A percentile compares a stretch with the other conserved stretches of the same genome.
Conservation (phyloP, 2,888 invertebrate species). For the Amphimallon solstitiale region DNA sequence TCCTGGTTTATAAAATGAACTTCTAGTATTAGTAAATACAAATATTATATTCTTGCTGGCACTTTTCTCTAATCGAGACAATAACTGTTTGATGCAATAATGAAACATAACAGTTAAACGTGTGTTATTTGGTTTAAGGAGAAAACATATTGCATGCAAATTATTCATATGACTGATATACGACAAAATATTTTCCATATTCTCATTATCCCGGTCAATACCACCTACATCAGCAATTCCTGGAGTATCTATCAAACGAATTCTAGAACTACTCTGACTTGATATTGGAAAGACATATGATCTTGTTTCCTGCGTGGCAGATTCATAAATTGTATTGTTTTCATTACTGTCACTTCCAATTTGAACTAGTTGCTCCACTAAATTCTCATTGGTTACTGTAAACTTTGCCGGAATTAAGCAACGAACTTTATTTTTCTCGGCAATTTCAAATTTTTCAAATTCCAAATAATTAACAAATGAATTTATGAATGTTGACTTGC, state of each 20-base stretch:
- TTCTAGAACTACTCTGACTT: no score
- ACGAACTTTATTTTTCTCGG: slow-evolving; percentile 36
- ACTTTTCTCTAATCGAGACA: slow-evolving; percentile 39
- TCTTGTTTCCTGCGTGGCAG: slow-evolving; percentile 33
- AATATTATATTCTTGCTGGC: slow-evolving; percentile 40
- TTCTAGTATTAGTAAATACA: slow-evolving; percentile 41
- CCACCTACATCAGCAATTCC: slow-evolving; percentile 51
- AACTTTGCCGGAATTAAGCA: slow-evolving; percentile 41
- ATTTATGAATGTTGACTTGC: slow-evolving; percentile 45
- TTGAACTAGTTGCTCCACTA: slow-evolving; percentile 6
- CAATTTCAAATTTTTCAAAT: slow-evolving; percentile 47
- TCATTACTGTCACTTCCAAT: slow-evolving; percentile 26
- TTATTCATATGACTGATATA: slow-evolving; percentile 33
- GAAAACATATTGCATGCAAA: slow-evolving; percentile 41
- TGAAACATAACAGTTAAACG: slow-evolving; percentile 40
- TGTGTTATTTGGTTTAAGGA: slow-evolving; percentile 41
- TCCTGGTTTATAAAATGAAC: slow-evolving; percentile 39
- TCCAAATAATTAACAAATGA: slow-evolving; percentile 40
- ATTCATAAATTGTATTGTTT: slow-evolving; percentile 4
- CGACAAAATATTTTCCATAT: slow-evolving; percentile 52
- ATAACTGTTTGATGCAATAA: slow-evolving; percentile 42
- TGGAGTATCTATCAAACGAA: slow-evolving; percentile 40
- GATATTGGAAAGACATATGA: slow-evolving; percentile 9
- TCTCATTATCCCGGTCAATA: slow-evolving; percentile 47
- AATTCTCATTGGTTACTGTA: slow-evolving; percentile 35